These are phyloP conservation scores for Equus przewalskii DNA, from an alignment of 2,113 vertebrate species.

Conservation along the genomic window DNA sequence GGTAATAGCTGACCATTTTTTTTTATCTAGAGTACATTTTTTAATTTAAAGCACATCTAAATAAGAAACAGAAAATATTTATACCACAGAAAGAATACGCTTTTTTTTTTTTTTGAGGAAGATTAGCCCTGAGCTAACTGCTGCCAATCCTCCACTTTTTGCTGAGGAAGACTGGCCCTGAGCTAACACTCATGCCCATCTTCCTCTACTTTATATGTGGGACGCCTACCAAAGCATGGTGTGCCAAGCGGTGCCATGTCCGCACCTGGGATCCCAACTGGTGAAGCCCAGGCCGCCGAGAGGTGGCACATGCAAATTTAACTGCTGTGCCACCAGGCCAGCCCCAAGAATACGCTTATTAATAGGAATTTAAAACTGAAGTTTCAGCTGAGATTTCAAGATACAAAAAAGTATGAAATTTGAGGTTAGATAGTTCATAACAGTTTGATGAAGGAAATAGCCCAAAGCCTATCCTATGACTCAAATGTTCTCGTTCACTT, in stretches of 20 bases:
- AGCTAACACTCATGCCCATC: no score
- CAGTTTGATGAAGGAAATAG: neutral
- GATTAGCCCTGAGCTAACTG: no score
- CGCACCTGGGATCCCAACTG: no score
- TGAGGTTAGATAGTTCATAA: neutral
- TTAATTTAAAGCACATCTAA: neutral
- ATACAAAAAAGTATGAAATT: neutral
- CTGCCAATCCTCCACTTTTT: no score
- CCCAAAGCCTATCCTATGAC: constrained; percentile 17
- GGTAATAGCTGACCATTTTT: constrained; percentile 33
- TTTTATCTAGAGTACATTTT: constrained; percentile 23
- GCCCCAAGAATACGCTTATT: constrained; percentile 23
- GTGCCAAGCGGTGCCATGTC: no score
- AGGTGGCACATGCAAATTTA: no score
- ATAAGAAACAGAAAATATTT: constrained; percentile 54
- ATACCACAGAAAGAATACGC: neutral
- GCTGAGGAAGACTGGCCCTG: no score
- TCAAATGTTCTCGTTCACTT: neutral
- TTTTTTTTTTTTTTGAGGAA: neutral
- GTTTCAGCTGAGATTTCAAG: constrained; percentile 34
- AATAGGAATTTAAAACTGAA: constrained; percentile 40
- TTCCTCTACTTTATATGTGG: no score
- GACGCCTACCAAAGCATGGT: no score
- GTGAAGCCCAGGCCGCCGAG: no score
- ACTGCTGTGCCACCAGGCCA: no score